Conservation (phyloP, 2,113 vertebrate genomes). For the Phyllostomus hastatus region DNA sequence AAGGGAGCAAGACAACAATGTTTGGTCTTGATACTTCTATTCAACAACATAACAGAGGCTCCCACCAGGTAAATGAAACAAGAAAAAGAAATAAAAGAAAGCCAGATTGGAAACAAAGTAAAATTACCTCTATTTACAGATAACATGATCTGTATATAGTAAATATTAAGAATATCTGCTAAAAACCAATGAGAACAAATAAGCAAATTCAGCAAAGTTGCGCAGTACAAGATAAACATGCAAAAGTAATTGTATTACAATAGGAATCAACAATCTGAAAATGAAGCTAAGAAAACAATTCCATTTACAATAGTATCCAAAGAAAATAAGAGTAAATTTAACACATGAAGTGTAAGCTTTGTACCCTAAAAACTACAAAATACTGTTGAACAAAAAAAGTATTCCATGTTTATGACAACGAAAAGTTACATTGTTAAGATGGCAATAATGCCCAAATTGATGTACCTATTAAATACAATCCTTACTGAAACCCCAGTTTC, state of each 20-base stretch:
- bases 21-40: not conserved
- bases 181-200: not conserved
- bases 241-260: not conserved
- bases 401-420: not conserved
- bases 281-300: conserved; percentile 4
- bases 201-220: not conserved
- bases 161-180: not conserved
- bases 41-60: not conserved
- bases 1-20: not conserved
- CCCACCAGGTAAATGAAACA: not conserved
- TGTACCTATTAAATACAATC: not conserved
- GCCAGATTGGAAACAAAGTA: not conserved
- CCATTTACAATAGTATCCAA: not conserved
- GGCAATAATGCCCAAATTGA: not conserved
- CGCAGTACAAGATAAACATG: not conserved
- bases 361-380: not conserved
- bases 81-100: not conserved
- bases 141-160: not conserved
- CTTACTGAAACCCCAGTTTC: not conserved
- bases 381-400: not conserved
- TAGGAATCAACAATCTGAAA: not conserved
- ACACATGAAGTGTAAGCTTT: not conserved
- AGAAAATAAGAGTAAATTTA: conserved; percentile 8
- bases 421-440: not conserved
- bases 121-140: not conserved